Percentiles rank a stretch among this genome's conserved stretches.
Conservation (phyloP, 2,888 invertebrate genomes). For the Idaea aversata region DNA sequence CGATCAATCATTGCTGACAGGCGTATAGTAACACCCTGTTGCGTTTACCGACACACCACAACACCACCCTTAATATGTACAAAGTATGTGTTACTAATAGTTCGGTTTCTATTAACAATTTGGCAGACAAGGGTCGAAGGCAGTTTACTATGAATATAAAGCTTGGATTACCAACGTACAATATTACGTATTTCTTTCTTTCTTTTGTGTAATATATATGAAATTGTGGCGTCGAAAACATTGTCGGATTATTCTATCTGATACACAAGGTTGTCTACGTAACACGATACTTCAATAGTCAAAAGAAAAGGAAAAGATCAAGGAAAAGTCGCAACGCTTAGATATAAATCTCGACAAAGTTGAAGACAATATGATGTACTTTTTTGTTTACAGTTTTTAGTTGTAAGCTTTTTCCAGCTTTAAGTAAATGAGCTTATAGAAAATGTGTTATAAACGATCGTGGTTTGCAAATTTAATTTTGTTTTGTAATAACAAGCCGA, state of each 20-base stretch:
- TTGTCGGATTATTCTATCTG: neutral
- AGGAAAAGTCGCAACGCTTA: neutral
- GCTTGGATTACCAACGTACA: slow-evolving; percentile 7
- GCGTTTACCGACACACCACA: slow-evolving; percentile 21
- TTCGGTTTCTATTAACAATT: slow-evolving; percentile 16
- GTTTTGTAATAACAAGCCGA: slow-evolving; percentile 5
- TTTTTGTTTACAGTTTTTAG: neutral
- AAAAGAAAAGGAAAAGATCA: neutral
- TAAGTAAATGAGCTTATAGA: neutral
- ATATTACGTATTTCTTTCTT: neutral
- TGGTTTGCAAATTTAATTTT: slow-evolving; percentile 10
- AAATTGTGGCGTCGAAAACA: neutral
- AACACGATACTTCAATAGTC: neutral
- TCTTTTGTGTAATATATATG: neutral
- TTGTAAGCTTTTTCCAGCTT: neutral
- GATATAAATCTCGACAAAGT: neutral
- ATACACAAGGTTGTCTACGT: neutral
- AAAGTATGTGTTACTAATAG: slow-evolving; percentile 15
- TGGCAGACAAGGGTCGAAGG: slow-evolving; percentile 17
- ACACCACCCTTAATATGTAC: slow-evolving; percentile 12
- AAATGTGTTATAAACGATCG: neutral
- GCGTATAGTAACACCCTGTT: slow-evolving; percentile 29
- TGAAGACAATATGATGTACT: neutral
- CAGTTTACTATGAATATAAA: slow-evolving; percentile 10
- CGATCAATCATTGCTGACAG: slow-evolving; percentile 50